Base-by-base conservation (phyloP, 2,888 invertebrate species). In the Beris morrisii region DNA sequence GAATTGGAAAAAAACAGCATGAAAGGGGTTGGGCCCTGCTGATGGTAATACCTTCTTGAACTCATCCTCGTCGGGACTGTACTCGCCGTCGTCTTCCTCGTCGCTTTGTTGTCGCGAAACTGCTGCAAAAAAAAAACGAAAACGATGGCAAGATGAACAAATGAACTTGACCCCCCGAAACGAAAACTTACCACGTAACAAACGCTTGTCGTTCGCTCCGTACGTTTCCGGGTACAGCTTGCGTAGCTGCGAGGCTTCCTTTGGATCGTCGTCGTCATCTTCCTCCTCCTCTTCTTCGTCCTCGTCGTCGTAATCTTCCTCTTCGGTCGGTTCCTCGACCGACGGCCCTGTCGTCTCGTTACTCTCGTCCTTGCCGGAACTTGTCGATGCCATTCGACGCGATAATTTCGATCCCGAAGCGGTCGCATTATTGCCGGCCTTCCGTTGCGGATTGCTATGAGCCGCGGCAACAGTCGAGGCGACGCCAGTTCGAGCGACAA, bases 11-110 rank as follows among this genome's bases (percentile, higher is more conserved):
- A 11, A 22, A 15, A 65, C 76, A 65, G 55, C 11, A 45, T 56
- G 22, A 30, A 1, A 38, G 11, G 57, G 31, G 7, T 38, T 9
- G 9, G 9, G 38, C 9, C 38, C 38, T 32, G 32, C n/a, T n/a
- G 32, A 32, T 32, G 32, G 4, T 32, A 5, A 7, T 72, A 80
- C 79, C 81, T 94, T 94, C 79, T 92, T 90, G 90, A 92, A 92
- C 73, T 93, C 92, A 74, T 93, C 92, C 76, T 92, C 92, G 76
- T 92, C 92, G 0, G 91, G 91, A 75, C 88, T 89, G 74, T 91
- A 92, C 75, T 91, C 90, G 74, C 88, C 88, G 73, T 92, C 92
- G 73, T 91, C 91, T 73, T 92, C 91, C 73, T 91, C 92, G 73
- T 93, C 92, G 71, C 91, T 91, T 70, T 88, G 88, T 1, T 89